phyloP scores from a whole-genome alignment of 1,140 invertebrate genomes.

The Goniozus legneri region DNA sequence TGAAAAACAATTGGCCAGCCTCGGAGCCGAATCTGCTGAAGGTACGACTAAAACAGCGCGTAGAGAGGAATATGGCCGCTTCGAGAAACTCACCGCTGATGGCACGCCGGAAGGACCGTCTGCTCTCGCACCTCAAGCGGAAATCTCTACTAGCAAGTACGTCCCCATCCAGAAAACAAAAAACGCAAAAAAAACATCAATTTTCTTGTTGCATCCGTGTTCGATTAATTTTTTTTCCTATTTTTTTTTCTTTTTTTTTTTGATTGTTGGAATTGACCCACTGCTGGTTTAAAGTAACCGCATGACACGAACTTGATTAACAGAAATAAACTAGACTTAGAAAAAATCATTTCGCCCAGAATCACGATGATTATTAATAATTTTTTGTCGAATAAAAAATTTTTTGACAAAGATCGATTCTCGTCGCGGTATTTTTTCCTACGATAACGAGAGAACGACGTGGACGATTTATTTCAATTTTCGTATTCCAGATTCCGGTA shows the following conservation, averaged over 20 bases:
- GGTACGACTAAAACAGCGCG: constrained; percentile 92
- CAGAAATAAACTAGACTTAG: no score
- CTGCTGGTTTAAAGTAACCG: constrained; percentile 46
- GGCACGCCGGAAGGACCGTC: constrained; percentile 75
- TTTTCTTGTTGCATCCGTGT: constrained; percentile 36
- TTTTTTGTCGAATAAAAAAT: no score
- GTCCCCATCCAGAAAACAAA: constrained; percentile 36
- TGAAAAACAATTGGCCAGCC: constrained; percentile 63
- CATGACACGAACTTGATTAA: constrained; percentile 38
- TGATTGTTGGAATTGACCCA: constrained; percentile 43
- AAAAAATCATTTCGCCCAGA: no score
- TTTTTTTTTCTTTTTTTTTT: no score
- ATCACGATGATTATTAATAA: no score
- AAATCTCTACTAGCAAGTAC: constrained; percentile 76
- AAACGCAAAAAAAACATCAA: constrained; percentile 2
- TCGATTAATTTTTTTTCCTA: constrained; percentile 6
- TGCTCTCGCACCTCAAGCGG: constrained; percentile 72
- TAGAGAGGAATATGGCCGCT: constrained; percentile 71
- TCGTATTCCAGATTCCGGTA: constrained; percentile 62
- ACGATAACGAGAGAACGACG: no score
- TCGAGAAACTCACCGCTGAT: constrained; percentile 75
- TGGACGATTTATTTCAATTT: no score
- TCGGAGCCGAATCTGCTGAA: constrained; percentile 97
- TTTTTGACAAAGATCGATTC: no score
- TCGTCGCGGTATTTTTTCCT: no score